Conservation (phyloP, 2,888 invertebrate genomes). For the Bibio marci region DNA sequence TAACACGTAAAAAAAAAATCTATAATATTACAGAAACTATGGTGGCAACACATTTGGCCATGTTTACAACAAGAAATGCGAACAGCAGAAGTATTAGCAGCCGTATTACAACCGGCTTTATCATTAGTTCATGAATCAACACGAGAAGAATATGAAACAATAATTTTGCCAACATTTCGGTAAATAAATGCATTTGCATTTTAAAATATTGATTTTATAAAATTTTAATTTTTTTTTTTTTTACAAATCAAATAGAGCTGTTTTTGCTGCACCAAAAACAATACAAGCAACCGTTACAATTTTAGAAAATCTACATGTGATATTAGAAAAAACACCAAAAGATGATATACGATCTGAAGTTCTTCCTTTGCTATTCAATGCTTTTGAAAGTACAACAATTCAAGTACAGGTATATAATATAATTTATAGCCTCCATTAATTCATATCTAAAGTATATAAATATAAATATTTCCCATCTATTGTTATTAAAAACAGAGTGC, state of each 20-base stretch:
- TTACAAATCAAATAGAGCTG: slow-evolving; percentile 32
- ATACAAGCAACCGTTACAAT: slow-evolving; percentile 76
- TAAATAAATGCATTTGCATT: too few relatives aligned
- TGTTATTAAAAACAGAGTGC: slow-evolving; percentile 45
- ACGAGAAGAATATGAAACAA: slow-evolving; percentile 59
- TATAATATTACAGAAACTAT: slow-evolving; percentile 62
- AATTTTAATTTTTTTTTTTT: not conserved
- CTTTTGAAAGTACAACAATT: slow-evolving; percentile 74
- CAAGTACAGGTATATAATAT: slow-evolving; percentile 62
- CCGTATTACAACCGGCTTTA: slow-evolving; percentile 68
- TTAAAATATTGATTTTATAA: not conserved
- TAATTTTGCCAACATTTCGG: slow-evolving; percentile 74
- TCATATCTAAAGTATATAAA: slow-evolving; percentile 5
- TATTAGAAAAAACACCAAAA: slow-evolving; percentile 70
- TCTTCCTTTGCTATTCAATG: slow-evolving; percentile 68
- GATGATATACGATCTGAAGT: slow-evolving; percentile 68
- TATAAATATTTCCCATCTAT: slow-evolving; percentile 1
- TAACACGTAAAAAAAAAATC: not conserved
- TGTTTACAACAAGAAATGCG: slow-evolving; percentile 70
- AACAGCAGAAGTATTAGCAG: slow-evolving; percentile 69
- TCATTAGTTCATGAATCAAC: slow-evolving; percentile 66
- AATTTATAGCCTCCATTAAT: not conserved
- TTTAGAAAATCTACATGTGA: slow-evolving; percentile 74
- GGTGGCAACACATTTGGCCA: slow-evolving; percentile 90
- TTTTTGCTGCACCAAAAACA: slow-evolving; percentile 62